Evolutionary conservation across 2,888 invertebrate species (phyloP), one percentile per base, ranked within the genome.

Genomic region (Drosophila anomalipes): DNA sequence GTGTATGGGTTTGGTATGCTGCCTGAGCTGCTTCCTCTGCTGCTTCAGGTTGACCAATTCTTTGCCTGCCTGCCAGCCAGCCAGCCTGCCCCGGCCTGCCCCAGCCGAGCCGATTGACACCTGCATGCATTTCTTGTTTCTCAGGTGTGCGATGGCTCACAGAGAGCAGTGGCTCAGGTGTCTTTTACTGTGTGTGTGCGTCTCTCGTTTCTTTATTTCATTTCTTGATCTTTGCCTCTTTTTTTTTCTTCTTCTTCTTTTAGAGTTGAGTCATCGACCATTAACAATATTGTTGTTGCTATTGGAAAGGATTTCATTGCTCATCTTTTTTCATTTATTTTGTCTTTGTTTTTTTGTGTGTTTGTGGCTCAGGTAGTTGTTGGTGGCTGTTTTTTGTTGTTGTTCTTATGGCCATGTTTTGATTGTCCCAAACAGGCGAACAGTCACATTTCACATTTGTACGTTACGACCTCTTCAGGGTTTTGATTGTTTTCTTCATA

Each of bases 41-140:
- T 57, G 4, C 37, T 37, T 54, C 65, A 62, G 73, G 73, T 77
- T 83, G 82, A 67, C 86, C 86, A 78, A 78, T 87, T 89, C 81
- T 87, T 84, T 76, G 74, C 72, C 62, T 79, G 75, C 74, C 75
- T 68, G 77, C 22, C 47, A 69, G 77, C 47, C 14, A 73, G 74
- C 70, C 70, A 9, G 12, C 44, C 37, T 22, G 44, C 22, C 22
- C 44, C 26, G 54, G 54, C 26, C 26, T 57, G 57, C 37, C 57
- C 57, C 57, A 28, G 37, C 56, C 56, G 16, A 26, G 61, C 87
- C 87, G 86, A 88, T 89, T 90, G 90, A 90, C 91, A 91, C 89
- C 90, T 91, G 89, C 91, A 91, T 91, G 88, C 91, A 91, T 90
- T 90, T 90, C 89, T 83, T 78, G 88, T 90, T 87, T 88, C 90